A percentile compares a stretch with the other conserved stretches of the same genome.
Conservation (phyloP, 2,888 invertebrate species). For the Pegoplata infirma region DNA sequence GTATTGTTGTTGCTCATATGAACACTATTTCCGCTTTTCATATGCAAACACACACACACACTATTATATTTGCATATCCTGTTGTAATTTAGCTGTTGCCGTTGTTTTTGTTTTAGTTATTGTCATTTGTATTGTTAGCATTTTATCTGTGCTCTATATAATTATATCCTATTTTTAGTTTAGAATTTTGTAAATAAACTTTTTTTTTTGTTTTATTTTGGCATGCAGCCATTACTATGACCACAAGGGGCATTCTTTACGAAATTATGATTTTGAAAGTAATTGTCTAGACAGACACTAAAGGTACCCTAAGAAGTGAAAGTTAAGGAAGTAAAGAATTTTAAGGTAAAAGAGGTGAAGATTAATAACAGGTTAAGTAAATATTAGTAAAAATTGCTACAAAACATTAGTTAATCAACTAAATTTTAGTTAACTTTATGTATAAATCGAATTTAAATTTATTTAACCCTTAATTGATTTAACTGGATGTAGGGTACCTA, state of each 20-base stretch:
- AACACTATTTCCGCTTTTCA: conserved; percentile 32
- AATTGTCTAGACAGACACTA: not conserved
- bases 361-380: too few species aligned
- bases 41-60: too few species aligned
- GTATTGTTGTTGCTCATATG: not conserved
- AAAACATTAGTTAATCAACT: too few species aligned
- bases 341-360: too few species aligned
- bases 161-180: conserved; percentile 61
- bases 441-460: too few species aligned
- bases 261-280: not conserved
- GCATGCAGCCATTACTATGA: conserved; percentile 72
- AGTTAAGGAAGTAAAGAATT: not conserved
- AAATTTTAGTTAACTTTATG: too few species aligned
- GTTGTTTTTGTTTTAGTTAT: conserved; percentile 33
- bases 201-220: too few species aligned
- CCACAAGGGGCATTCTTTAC: conserved; percentile 56
- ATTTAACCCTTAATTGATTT: too few species aligned
- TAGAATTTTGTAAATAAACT: conserved; percentile 37
- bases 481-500: too few species aligned
- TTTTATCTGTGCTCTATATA: conserved; percentile 43
- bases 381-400: too few species aligned
- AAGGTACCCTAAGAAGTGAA: not conserved
- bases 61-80: conserved; percentile 37
- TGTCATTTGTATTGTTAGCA: conserved; percentile 28
- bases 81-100: conserved; percentile 15